Evolutionary conservation across 2,797 vertebrate species (phyloP).

Genomic region (Melanogrammus aeglefinus): DNA sequence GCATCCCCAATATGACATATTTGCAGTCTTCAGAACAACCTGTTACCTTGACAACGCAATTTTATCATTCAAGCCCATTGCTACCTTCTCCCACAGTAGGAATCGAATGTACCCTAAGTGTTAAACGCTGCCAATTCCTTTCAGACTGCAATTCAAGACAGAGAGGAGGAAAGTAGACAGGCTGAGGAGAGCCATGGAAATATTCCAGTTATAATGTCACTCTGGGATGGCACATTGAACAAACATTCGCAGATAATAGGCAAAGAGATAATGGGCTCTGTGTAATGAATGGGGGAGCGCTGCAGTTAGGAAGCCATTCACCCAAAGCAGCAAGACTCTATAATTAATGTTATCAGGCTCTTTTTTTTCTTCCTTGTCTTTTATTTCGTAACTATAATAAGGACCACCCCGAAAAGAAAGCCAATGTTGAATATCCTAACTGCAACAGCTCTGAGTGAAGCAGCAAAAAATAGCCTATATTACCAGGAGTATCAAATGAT

Average conservation of each 20-base stretch:
- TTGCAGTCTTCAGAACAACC: constrained; percentile 75
- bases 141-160: constrained; percentile 42
- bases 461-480: not conserved
- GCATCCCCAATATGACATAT: constrained; percentile 64
- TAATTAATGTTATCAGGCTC: constrained; percentile 1
- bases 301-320: not conserved
- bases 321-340: not conserved
- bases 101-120: constrained; percentile 65
- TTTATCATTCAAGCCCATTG: constrained; percentile 80
- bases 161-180: constrained; percentile 29
- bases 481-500: not conserved
- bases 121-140: constrained; percentile 53
- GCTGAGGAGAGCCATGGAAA: constrained; percentile 28
- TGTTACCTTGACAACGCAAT: constrained; percentile 83
- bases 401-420: constrained; percentile 1
- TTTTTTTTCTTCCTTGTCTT: not conserved
- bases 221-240: constrained; percentile 13
- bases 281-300: not conserved
- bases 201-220: constrained; percentile 31
- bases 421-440: not conserved
- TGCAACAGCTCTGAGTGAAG: not conserved
- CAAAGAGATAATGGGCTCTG: constrained; percentile 18
- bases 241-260: constrained; percentile 20
- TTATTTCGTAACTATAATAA: constrained; percentile 7
- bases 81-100: constrained; percentile 71